Conservation (phyloP, 2,888 invertebrate genomes). For the Xiphydria camelus region DNA sequence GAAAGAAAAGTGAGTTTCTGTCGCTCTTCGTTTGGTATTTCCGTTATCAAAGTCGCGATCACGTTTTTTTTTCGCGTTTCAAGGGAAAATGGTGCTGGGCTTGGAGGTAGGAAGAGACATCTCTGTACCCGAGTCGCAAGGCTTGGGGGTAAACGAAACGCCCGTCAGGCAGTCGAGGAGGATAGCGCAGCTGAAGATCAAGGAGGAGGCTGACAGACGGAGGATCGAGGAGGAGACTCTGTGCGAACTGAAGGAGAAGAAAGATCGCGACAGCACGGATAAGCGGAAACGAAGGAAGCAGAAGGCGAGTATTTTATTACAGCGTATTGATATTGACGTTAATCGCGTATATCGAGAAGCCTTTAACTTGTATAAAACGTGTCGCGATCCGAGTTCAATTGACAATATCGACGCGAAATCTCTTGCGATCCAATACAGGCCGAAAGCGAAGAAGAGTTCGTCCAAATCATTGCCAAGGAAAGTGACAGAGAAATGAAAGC, state of each 20-base stretch:
- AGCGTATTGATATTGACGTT: too few relatives aligned
- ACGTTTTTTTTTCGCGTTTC: too few relatives aligned
- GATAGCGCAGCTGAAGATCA: conserved; percentile 85
- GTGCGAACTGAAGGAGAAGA: conserved; percentile 68
- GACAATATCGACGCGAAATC: too few relatives aligned
- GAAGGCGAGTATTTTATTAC: conserved; percentile 30
- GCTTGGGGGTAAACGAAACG: conserved; percentile 50
- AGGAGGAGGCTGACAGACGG: conserved; percentile 79
- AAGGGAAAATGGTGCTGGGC: conserved; percentile 59
- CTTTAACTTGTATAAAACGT: too few relatives aligned
- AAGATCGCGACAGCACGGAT: conserved; percentile 46
- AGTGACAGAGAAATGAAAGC: conserved; percentile 46
- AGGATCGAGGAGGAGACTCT: conserved; percentile 76
- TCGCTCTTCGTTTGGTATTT: too few relatives aligned
- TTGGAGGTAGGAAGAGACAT: conserved; percentile 58
- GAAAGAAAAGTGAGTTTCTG: conserved; percentile 40
- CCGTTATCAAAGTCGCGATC: too few relatives aligned
- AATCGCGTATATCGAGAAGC: too few relatives aligned
- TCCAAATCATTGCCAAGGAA: conserved; percentile 38
- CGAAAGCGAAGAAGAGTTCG: conserved; percentile 36
- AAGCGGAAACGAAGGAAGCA: conserved; percentile 53
- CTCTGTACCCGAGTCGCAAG: conserved; percentile 26
- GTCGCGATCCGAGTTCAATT: too few relatives aligned
- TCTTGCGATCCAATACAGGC: too few relatives aligned
- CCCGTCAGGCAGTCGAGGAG: conserved; percentile 79